A percentile compares a stretch with the other conserved stretches of the same genome.
Evolutionary conservation across 2,113 vertebrate genomes (phyloP).

Genomic region (Ia io): DNA sequence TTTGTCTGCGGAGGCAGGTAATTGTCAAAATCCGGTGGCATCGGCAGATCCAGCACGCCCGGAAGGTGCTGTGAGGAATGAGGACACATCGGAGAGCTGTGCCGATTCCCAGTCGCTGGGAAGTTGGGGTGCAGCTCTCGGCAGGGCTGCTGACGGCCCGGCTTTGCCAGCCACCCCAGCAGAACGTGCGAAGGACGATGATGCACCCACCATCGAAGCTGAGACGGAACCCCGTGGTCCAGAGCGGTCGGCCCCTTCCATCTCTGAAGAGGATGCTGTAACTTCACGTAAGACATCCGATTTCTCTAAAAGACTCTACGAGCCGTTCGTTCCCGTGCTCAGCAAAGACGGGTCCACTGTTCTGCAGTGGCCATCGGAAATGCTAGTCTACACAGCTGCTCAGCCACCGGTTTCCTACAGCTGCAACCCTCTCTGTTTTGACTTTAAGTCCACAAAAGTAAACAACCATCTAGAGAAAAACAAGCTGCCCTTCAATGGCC

Average conservation of each 20-base stretch:
- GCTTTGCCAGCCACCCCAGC: conserved; percentile 24
- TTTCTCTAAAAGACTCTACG: conserved; percentile 70
- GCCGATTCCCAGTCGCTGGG: neutral
- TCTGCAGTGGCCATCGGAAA: conserved; percentile 93
- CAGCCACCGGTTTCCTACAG: conserved; percentile 89
- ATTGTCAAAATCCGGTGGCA: neutral
- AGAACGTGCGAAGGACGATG: neutral
- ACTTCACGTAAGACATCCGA: conserved; percentile 43
- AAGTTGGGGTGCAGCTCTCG: neutral
- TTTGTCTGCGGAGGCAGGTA: neutral
- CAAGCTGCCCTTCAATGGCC: conserved; percentile 66
- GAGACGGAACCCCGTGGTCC: conserved; percentile 55
- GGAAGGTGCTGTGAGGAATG: neutral
- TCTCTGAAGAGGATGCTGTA: conserved; percentile 26
- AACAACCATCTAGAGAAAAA: conserved; percentile 74
- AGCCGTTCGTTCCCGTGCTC: conserved; percentile 88
- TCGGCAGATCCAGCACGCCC: neutral
- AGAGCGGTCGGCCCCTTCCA: conserved; percentile 2
- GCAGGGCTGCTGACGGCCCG: neutral
- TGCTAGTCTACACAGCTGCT: conserved; percentile 87
- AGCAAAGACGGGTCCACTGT: conserved; percentile 86
- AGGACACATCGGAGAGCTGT: neutral
- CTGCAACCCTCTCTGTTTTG: conserved; percentile 92
- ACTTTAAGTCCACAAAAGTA: conserved; percentile 86
- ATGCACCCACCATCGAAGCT: neutral